Base-by-base conservation (phyloP, 2,888 invertebrate species). In the Ectemnius lituratus region DNA sequence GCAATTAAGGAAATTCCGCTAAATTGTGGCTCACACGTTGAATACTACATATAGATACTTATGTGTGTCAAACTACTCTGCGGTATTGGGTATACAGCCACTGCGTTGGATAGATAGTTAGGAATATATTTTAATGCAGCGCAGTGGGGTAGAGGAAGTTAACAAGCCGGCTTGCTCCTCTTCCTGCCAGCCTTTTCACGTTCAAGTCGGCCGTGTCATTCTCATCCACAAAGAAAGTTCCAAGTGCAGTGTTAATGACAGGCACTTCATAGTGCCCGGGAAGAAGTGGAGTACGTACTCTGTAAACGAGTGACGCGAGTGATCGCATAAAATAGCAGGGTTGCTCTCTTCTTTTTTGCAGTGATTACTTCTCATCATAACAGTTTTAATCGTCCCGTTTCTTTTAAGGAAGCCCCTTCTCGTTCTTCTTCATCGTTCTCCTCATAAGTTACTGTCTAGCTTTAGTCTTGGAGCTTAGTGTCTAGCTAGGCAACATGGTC, bases 181-280 rank as follows among this genome's bases (percentile, higher is more conserved):
- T 52, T 14, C 52, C 52, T 14, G 13, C 52, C 52, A 52, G 52
- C 16, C 52, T 52, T 52, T 52, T 52, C 52, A 52, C 14, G 14
- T 14, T 52, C n/a, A 52, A 16, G 52, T 16, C 16, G 2, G 5
- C 16, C 52, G 16, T 37, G 37, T 52, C 52, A 52, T 14, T 52
- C n/a, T 52, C 52, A 16, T 16, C n/a, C 14, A 52, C 52, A 52
- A 52, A 52, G 52, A 52, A 52, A 52, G 8, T 16, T 52, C 52
- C 16, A 52, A 52, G 52, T 52, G 52, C 52, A 52, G 16, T 16
- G 52, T 16, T 52, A 52, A 52, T 52, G 52, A 52, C 52, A 52
- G 52, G 5, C 16, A 52, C 52, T 52, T 52, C 52, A 52, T 16
- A 16, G 52, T 52, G 14, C 52, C 16, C n/a, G n/a, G 16, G 14